These are phyloP conservation scores for Oncorhynchus masou DNA, from an alignment of 2,113 vertebrate species.

Conservation along the genomic window DNA sequence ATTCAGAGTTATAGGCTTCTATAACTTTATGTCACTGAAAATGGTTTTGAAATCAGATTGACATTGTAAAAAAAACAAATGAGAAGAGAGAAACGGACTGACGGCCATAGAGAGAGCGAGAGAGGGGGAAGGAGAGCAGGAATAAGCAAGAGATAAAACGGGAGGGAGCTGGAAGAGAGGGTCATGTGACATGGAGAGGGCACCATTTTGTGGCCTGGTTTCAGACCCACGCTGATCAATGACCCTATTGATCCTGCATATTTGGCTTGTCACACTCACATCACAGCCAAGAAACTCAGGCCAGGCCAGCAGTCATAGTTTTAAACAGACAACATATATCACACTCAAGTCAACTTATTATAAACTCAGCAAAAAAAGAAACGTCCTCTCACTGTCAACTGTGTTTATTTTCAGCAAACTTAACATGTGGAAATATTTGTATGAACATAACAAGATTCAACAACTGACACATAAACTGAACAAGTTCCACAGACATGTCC, in stretches of 20 bases:
- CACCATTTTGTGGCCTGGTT: constrained; percentile 54
- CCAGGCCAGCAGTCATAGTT: background rate
- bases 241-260: constrained; percentile 48
- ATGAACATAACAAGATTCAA: too few relatives aligned
- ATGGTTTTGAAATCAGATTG: background rate
- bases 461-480: too few relatives aligned
- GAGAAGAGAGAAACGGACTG: background rate
- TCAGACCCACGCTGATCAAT: constrained; percentile 58
- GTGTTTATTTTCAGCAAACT: too few relatives aligned
- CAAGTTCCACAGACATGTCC: too few relatives aligned
- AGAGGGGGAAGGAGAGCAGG: constrained; percentile 5
- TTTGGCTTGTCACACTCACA: constrained; percentile 26
- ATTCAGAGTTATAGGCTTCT: background rate
- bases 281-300: constrained; percentile 13
- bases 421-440: too few relatives aligned
- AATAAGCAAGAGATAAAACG: constrained; percentile 9
- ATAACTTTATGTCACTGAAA: background rate
- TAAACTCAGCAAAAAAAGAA: too few relatives aligned
- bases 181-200: constrained; percentile 6
- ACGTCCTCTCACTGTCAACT: too few relatives aligned
- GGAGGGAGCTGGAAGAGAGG: constrained; percentile 12
- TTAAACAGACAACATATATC: background rate
- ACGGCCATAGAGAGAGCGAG: background rate
- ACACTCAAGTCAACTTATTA: too few relatives aligned
- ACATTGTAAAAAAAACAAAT: background rate